phyloP scores from a whole-genome alignment of 1,140 invertebrate species.

The Eubasilissa regina region DNA sequence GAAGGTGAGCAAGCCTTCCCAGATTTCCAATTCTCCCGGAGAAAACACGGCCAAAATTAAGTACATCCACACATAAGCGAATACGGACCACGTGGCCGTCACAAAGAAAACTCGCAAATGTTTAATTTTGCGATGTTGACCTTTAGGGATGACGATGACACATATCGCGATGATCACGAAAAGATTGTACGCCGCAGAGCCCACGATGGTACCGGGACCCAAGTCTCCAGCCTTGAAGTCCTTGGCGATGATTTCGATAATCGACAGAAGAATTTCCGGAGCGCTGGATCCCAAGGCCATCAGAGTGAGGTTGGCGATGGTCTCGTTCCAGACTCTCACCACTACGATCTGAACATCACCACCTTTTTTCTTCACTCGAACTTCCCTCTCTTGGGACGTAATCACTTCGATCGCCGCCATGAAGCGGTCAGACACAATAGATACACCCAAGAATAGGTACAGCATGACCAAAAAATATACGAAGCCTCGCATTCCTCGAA shows the following conservation, averaged over 20 bases:
- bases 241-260: constrained; percentile 97
- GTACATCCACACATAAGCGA: constrained; percentile 99
- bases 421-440: constrained; percentile 98
- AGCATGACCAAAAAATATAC: constrained; percentile 92
- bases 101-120: constrained; percentile 98
- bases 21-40: constrained; percentile 91
- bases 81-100: constrained; percentile 97
- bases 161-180: constrained; percentile 98
- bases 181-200: constrained; percentile 98
- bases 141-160: constrained; percentile 92
- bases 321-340: constrained; percentile 96
- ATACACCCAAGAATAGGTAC: constrained; percentile 98
- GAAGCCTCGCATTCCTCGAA: constrained; percentile 84
- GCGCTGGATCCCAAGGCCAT: constrained; percentile 99
- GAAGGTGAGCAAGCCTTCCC: constrained; percentile 97
- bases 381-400: constrained; percentile 95
- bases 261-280: constrained; percentile 97
- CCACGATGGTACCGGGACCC: constrained; percentile 97
- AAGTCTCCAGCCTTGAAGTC: constrained; percentile 96
- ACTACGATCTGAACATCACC: constrained; percentile 91
- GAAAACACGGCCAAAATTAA: constrained; percentile 93
- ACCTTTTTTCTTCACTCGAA: constrained; percentile 88
- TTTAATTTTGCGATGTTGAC: constrained; percentile 95
- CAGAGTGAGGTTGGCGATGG: constrained; percentile 97
- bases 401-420: constrained; percentile 99